Evolutionary conservation across 2,797 vertebrate species (phyloP), one percentile per base, ranked within the genome.

Genomic region (Poeciliopsis paucimaculata): DNA sequence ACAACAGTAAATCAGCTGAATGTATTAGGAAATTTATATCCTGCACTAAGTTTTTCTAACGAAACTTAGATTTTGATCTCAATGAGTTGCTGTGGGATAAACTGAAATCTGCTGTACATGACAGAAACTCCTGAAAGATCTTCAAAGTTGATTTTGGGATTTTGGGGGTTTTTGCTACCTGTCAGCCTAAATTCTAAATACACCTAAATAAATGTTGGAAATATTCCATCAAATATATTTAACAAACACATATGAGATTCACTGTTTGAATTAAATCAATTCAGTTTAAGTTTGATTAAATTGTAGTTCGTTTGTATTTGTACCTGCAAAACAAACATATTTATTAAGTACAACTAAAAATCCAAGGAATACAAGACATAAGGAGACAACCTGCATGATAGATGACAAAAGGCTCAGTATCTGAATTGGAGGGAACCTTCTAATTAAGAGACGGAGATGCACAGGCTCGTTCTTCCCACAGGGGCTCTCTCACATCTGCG

Each of bases 321-420:
- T 41, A 71, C 66, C 10, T 70, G 68, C 41, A 15, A 79, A 90
- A 93, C 91, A 93, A 88, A 78, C 79, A 83, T 45, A 83, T 91
- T 91, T 93, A 92, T 91, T 91, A 68, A 82, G 51, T 74, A 75
- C 2, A 72, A 74, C 75, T 53, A 83, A 88, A 84, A 73, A 51
- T 78, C 47, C 88, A 49, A 76, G 84, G 72, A 81, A 76, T 51
- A 55, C 15, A 73, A 88, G 79, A 85, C 82, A 81, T 64, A 64
- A 81, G 84, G 90, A 87, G 89, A 91, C 86, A 91, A 85, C 85
- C 88, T 85, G 84, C 81, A 73, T 94, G 93, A 94, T 93, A 92
- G 93, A 92, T 92, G 92, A 90, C 86, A 90, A 87, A 90, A 88
- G 86, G 92, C 87, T 91, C 91, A 94, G 91, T 90, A 90, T 92